Percentiles rank a stretch among this genome's conserved stretches.
phyloP scores from a whole-genome alignment of 1,140 invertebrate species.

The Drosophila sp. region DNA sequence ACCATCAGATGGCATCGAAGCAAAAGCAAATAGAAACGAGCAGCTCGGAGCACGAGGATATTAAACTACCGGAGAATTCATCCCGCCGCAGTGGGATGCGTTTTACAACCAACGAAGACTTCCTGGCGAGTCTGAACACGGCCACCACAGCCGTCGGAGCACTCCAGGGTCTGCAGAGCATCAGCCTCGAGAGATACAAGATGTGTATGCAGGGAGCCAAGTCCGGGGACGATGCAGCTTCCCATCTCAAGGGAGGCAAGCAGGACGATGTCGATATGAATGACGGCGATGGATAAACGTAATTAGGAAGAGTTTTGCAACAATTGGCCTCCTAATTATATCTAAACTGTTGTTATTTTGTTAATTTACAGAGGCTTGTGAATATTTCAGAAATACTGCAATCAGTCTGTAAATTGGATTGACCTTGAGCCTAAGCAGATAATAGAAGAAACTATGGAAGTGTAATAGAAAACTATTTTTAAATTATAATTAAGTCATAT shows the following conservation, averaged over 20 bases:
- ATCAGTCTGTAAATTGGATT: too few relatives aligned
- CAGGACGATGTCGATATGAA: not conserved
- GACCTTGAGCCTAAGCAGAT: too few relatives aligned
- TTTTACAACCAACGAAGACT: conserved; percentile 34
- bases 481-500: too few relatives aligned
- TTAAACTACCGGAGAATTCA: not conserved
- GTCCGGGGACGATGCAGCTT: conserved; percentile 5
- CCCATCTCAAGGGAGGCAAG: not conserved
- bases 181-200: conserved; percentile 46
- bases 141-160: conserved; percentile 33
- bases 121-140: conserved; percentile 48
- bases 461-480: too few relatives aligned
- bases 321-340: too few relatives aligned
- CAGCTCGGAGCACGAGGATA: conserved; percentile 23
- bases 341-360: too few relatives aligned
- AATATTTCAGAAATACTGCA: too few relatives aligned
- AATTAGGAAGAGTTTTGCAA: not conserved
- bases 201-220: conserved; percentile 6
- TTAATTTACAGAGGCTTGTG: too few relatives aligned
- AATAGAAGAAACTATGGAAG: too few relatives aligned
- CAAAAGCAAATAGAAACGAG: not conserved
- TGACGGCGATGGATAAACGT: not conserved
- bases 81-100: conserved; percentile 44
- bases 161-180: conserved; percentile 11
- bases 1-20: not conserved